These are phyloP conservation scores for Drosophila picticornis DNA, from an alignment of 2,888 invertebrate species.

Conservation along the genomic window DNA sequence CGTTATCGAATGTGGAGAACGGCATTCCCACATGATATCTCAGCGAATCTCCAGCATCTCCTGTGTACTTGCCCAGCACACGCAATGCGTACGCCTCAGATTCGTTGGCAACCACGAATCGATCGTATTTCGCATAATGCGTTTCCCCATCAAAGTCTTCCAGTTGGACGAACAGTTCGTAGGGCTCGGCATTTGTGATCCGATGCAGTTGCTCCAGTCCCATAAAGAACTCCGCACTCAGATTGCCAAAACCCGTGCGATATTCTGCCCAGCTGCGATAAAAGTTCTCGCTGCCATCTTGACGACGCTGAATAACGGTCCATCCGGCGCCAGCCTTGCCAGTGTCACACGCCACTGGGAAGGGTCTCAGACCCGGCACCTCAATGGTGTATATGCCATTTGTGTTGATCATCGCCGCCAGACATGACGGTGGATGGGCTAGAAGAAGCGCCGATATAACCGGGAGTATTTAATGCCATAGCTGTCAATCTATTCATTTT, in stretches of 20 bases:
- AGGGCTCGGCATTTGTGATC: slow-evolving; percentile 81
- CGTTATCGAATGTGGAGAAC: slow-evolving; percentile 89
- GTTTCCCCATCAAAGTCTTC: slow-evolving; percentile 87
- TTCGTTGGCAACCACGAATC: slow-evolving; percentile 88
- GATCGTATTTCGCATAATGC: slow-evolving; percentile 87
- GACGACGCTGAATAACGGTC: slow-evolving; percentile 89
- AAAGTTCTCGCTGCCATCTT: slow-evolving; percentile 89
- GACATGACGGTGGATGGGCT: slow-evolving; percentile 62
- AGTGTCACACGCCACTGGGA: slow-evolving; percentile 59
- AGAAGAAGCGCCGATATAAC: neutral
- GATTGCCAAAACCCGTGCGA: slow-evolving; percentile 89
- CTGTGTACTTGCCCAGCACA: slow-evolving; percentile 88
- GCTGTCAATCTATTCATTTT: neutral
- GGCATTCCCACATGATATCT: slow-evolving; percentile 89
- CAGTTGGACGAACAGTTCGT: slow-evolving; percentile 88
- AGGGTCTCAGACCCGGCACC: slow-evolving; percentile 82
- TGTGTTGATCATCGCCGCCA: slow-evolving; percentile 66
- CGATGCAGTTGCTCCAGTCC: slow-evolving; percentile 89
- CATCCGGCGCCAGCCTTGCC: slow-evolving; percentile 87
- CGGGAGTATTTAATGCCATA: neutral
- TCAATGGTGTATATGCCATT: slow-evolving; percentile 57
- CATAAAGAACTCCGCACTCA: slow-evolving; percentile 89
- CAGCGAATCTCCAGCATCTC: slow-evolving; percentile 89
- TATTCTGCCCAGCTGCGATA: slow-evolving; percentile 89
- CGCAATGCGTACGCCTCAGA: slow-evolving; percentile 88